Percentiles rank a stretch among this genome's conserved stretches.
These are phyloP conservation scores for Epinephelus coioides DNA, from an alignment of 2,797 vertebrate species.

Conservation along the genomic window DNA sequence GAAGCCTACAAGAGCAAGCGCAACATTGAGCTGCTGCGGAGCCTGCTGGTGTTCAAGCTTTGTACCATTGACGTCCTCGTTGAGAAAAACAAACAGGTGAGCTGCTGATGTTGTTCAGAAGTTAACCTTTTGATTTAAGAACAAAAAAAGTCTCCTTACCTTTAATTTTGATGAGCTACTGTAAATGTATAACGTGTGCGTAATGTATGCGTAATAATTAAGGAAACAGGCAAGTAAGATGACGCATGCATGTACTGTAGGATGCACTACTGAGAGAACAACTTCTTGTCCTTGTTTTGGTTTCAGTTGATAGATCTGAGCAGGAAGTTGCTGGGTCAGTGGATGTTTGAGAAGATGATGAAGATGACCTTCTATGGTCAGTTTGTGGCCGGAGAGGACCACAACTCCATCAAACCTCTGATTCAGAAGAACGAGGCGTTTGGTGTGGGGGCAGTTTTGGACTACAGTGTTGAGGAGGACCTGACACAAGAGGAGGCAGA, in stretches of 20 bases:
- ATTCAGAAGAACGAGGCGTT: constrained; percentile 89
- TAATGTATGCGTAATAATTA: neutral
- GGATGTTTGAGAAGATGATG: constrained; percentile 92
- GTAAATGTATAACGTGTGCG: neutral
- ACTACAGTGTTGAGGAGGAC: constrained; percentile 95
- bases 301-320: constrained; percentile 89
- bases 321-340: constrained; percentile 88
- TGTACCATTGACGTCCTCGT: constrained; percentile 90
- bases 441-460: constrained; percentile 94
- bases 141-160: neutral
- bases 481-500: constrained; percentile 89
- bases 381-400: constrained; percentile 96
- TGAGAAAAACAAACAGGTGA: constrained; percentile 88
- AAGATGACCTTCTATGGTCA: constrained; percentile 98
- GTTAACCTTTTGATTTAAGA: neutral
- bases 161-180: no score
- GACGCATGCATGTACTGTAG: no score
- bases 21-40: constrained; percentile 89
- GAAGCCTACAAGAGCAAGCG: constrained; percentile 93
- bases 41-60: constrained; percentile 91
- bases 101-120: neutral
- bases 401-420: constrained; percentile 92
- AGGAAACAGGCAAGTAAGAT: neutral
- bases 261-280: neutral
- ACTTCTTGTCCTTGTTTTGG: neutral